Evolutionary conservation across 2,888 invertebrate species (phyloP).

Genomic region (Ferdinandea cuprea): DNA sequence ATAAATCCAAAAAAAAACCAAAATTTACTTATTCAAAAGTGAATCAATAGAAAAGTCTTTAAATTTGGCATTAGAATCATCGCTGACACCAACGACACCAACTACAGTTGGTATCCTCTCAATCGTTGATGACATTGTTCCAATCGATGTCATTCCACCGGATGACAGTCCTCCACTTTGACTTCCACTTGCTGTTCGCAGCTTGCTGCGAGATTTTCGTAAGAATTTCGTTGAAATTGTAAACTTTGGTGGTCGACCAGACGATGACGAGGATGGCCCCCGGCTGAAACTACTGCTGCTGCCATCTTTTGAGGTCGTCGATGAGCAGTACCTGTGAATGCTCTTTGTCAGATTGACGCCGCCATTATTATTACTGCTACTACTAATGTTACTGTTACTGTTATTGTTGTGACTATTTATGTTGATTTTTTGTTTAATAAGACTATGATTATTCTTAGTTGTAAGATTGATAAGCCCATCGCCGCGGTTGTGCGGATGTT

Average conservation of each 20-base stretch:
- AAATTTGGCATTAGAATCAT: slow-evolving; percentile 83
- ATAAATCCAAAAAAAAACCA: slow-evolving; percentile 11
- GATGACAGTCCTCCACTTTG: slow-evolving; percentile 35
- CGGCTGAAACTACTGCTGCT: slow-evolving; percentile 26
- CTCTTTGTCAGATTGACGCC: slow-evolving; percentile 21
- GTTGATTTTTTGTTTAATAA: slow-evolving; percentile 65
- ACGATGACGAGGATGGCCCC: slow-evolving; percentile 28
- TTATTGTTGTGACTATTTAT: slow-evolving; percentile 57
- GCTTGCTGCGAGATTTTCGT: slow-evolving; percentile 80
- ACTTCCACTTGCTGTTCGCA: slow-evolving; percentile 63
- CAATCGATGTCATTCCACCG: slow-evolving; percentile 74
- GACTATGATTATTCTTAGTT: slow-evolving; percentile 36
- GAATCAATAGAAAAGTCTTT: slow-evolving; percentile 83
- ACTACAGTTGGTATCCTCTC: slow-evolving; percentile 7
- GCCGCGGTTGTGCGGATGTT: slow-evolving; percentile 29
- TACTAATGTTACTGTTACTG: slow-evolving; percentile 48
- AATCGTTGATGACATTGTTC: slow-evolving; percentile 63
- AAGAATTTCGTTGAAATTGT: slow-evolving; percentile 82
- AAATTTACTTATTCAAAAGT: slow-evolving; percentile 79
- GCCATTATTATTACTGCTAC: neutral
- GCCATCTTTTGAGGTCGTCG: slow-evolving; percentile 20
- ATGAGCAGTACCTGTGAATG: slow-evolving; percentile 10
- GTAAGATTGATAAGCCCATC: slow-evolving; percentile 27
- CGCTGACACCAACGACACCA: slow-evolving; percentile 66
- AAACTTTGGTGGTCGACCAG: slow-evolving; percentile 79